Conservation (phyloP, 2,888 invertebrate species). For the Heliconius ethilla region DNA sequence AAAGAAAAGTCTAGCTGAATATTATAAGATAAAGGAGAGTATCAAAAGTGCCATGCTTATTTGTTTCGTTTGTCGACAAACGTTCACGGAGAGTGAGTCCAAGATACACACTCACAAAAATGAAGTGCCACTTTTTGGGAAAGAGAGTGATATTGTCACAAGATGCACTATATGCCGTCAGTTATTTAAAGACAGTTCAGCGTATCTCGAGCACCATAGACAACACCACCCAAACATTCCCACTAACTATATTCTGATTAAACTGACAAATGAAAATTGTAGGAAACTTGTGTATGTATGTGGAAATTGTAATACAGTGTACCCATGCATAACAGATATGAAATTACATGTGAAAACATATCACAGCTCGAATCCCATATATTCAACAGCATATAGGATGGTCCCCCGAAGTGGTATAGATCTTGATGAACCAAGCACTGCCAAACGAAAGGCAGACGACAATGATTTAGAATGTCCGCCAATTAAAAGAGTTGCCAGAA, state of each 20-base stretch:
- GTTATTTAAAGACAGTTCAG: constrained; percentile 56
- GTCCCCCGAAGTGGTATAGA: constrained; percentile 27
- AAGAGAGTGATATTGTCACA: constrained; percentile 64
- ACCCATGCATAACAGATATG: constrained; percentile 54
- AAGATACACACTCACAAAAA: constrained; percentile 56
- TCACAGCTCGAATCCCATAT: constrained; percentile 52
- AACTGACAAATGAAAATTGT: constrained; percentile 48
- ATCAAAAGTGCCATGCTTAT: constrained; percentile 46
- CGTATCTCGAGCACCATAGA: constrained; percentile 65
- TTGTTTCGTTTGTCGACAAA: constrained; percentile 65
- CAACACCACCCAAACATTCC: constrained; percentile 51
- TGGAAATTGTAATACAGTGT: constrained; percentile 56
- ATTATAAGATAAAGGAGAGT: constrained; percentile 31
- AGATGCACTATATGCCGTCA: constrained; percentile 72
- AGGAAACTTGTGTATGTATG: constrained; percentile 48
- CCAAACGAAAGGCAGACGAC: constrained; percentile 22
- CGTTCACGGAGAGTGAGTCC: constrained; percentile 49
- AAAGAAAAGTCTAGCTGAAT: constrained; percentile 44
- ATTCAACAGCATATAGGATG: constrained; percentile 42
- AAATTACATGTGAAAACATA: constrained; percentile 54
- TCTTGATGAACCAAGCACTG: constrained; percentile 37
- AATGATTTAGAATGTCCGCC: constrained; percentile 22
- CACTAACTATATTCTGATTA: constrained; percentile 59
- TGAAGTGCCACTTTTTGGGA: constrained; percentile 55
- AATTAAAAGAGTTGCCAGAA: constrained; percentile 59